Conservation (phyloP, 2,797 vertebrate genomes). For the Poeciliopsis gracilis region DNA sequence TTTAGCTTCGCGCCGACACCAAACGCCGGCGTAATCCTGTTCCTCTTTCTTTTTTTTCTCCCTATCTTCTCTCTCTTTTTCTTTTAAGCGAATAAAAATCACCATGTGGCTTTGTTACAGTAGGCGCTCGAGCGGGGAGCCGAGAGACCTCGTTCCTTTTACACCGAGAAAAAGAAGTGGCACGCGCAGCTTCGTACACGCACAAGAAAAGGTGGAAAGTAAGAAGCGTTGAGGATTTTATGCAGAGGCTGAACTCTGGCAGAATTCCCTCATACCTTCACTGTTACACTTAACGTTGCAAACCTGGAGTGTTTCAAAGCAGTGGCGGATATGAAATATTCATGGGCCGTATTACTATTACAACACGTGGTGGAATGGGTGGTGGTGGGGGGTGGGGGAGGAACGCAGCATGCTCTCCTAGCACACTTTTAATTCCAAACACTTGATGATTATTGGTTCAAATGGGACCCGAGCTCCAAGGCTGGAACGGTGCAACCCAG, state of each 20-base stretch:
- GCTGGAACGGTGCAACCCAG: constrained; percentile 51
- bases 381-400: no score
- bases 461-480: constrained; percentile 62
- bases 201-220: constrained; percentile 15
- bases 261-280: constrained; percentile 63
- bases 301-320: constrained; percentile 77
- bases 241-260: constrained; percentile 50
- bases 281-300: constrained; percentile 65
- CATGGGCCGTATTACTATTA: constrained; percentile 74
- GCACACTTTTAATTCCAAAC: constrained; percentile 70
- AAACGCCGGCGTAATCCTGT: constrained; percentile 50
- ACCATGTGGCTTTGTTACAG: constrained; percentile 70
- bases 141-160: constrained; percentile 46
- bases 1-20: constrained; percentile 10
- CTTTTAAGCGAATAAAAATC: constrained; percentile 63
- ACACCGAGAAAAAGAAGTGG: constrained; percentile 25
- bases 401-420: constrained; percentile 22
- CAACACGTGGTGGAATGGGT: constrained; percentile 46
- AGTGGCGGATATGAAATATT: constrained; percentile 75
- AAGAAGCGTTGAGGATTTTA: constrained; percentile 51
- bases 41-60: no score
- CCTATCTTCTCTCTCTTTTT: not conserved
- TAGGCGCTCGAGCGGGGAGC: constrained; percentile 39
- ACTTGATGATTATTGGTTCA: constrained; percentile 78
- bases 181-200: constrained; percentile 16